Base-by-base conservation (phyloP, 1,140 invertebrate species). In the Bombus huntii region DNA sequence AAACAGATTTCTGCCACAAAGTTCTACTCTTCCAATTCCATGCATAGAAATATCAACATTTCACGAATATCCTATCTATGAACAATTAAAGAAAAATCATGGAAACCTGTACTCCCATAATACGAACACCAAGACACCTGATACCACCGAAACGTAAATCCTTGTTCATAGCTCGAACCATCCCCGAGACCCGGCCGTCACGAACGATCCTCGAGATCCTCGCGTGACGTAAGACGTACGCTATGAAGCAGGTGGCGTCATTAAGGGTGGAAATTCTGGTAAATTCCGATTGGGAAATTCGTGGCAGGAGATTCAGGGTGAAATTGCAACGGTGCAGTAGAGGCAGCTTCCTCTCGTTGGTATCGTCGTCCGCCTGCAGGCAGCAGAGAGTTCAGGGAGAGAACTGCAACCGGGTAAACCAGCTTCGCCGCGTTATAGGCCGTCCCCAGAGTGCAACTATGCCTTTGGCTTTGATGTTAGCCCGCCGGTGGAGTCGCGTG, bases 401-500 rank as follows among this genome's bases (percentile, higher is more conserved):
- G 83, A 76, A 42, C 65, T 74, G n/a, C 85, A 75, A 81, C 71
- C 75, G 79, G 83, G 66, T 81, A 78, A 71, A 9, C 39, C 10
- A 22, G 75, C 37, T 39, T 31, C 28, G 86, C 37, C 85, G 84
- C 91, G 92, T 89, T 89, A 91, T 88, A 91, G 87, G 73, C 87
- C 66, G 86, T 93, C 92, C 92, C 92, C 76, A 78, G 92, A 91
- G 92, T 92, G 87, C 93, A 94, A 93, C 93, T 93, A 94, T 95
- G 93, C 94, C 94, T 95, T 95, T 95, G 94, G 92, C 94, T 95
- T 95, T 95, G 94, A 95, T 95, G 94, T 95, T 93, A 92, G 66
- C n/a, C 53, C 53, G 65, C 31, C 66, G 73, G 66, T 90, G 66
- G 90, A 91, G 91, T 92, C 92, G 93, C 91, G 87, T 90, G 93